Conservation (phyloP, 2,888 invertebrate genomes). For the Leucophenga montana region DNA sequence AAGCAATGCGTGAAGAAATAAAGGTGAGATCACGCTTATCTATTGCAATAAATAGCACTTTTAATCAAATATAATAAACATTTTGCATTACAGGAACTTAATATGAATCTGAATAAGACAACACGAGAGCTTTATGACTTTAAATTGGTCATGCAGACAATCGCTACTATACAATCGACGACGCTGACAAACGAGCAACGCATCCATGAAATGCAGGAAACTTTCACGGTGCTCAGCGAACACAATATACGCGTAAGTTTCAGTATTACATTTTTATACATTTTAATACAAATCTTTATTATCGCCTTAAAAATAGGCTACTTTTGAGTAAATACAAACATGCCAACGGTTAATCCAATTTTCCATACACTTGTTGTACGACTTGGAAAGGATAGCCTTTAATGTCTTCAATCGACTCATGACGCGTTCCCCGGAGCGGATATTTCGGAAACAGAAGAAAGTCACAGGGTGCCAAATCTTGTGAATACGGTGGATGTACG, state of each 20-base stretch:
- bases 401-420: too few species aligned
- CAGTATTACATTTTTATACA: constrained; percentile 12
- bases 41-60: not conserved
- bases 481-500: too few species aligned
- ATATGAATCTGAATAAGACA: constrained; percentile 81
- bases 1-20: constrained; percentile 80
- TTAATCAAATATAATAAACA: constrained; percentile 12
- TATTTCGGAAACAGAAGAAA: too few species aligned
- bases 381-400: too few species aligned
- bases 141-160: constrained; percentile 88
- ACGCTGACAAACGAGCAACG: constrained; percentile 86
- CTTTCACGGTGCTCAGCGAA: constrained; percentile 82
- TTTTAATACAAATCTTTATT: too few species aligned
- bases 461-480: too few species aligned
- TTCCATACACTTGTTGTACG: too few species aligned
- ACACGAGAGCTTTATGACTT: constrained; percentile 87
- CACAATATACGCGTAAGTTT: constrained; percentile 80
- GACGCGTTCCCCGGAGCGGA: too few species aligned
- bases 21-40: constrained; percentile 77
- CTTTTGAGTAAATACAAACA: too few species aligned
- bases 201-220: constrained; percentile 83
- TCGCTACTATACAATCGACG: constrained; percentile 82
- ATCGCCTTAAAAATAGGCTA: too few species aligned
- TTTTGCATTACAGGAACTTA: constrained; percentile 72
- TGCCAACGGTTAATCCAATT: too few species aligned